Percentiles rank a stretch among this genome's conserved stretches.
Conservation (phyloP, 2,797 vertebrate species). For the Peromyscus attwateri region DNA sequence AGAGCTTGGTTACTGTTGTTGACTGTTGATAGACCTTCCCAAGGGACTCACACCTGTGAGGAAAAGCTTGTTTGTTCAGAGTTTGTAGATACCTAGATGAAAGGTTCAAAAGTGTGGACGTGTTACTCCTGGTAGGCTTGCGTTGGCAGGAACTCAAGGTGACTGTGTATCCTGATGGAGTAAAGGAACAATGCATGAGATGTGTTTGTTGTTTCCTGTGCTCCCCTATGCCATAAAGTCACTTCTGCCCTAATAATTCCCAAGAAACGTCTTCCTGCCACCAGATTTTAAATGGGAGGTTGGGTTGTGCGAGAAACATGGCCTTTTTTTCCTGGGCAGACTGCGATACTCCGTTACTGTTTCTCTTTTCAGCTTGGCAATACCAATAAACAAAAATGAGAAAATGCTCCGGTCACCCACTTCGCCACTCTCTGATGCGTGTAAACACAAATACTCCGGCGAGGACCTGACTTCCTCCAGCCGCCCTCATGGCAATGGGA, state of each 20-base stretch:
- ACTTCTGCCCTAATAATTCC: conserved; percentile 79
- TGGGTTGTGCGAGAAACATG: conserved; percentile 84
- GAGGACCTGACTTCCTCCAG: conserved; percentile 89
- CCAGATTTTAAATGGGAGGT: conserved; percentile 84
- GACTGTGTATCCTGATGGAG: conserved; percentile 76
- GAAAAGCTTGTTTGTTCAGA: neutral
- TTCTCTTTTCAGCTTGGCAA: conserved; percentile 89
- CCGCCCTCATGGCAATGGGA: conserved; percentile 85
- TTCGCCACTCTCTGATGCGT: conserved; percentile 92
- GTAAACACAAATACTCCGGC: conserved; percentile 89
- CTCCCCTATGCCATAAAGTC: conserved; percentile 77
- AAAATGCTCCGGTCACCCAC: conserved; percentile 91
- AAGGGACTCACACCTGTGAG: neutral
- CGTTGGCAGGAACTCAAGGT: conserved; percentile 77
- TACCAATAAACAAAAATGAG: conserved; percentile 93
- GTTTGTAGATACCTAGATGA: conserved; percentile 47
- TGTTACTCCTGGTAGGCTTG: neutral
- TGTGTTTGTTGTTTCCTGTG: conserved; percentile 79
- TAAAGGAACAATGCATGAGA: conserved; percentile 79
- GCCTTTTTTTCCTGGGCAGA: conserved; percentile 83
- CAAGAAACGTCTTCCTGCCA: conserved; percentile 77
- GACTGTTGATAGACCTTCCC: conserved; percentile 34
- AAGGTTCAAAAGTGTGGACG: neutral
- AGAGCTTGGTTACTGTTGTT: neutral
- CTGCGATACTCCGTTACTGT: conserved; percentile 85